Conservation (phyloP, 1,140 invertebrate genomes). For the Drosophila funebris region DNA sequence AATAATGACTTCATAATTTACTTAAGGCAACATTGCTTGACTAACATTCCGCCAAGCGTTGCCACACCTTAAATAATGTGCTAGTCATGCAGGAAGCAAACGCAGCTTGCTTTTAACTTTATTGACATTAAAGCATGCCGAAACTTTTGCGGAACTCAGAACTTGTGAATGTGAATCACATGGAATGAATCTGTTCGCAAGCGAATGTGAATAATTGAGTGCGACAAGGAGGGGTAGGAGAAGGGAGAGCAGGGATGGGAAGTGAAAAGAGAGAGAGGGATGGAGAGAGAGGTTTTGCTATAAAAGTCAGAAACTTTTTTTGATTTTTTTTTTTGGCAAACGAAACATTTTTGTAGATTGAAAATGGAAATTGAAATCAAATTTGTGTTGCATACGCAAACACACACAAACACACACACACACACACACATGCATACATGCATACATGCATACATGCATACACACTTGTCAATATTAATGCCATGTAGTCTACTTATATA, state of each 20-base stretch:
- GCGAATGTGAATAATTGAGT: conserved; percentile 35
- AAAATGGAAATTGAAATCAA: conserved; percentile 35
- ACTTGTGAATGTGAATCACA: conserved; percentile 8
- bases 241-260: not conserved
- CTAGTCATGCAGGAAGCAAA: not conserved
- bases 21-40: not conserved
- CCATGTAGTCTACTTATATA: conserved; percentile 4
- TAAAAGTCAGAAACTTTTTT: conserved; percentile 18
- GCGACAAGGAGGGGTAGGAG: not conserved
- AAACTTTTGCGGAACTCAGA: conserved; percentile 5
- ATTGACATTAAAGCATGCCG: conserved; percentile 17
- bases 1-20: not conserved
- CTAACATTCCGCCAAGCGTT: not conserved
- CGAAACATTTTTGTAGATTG: conserved; percentile 16
- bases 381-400: conserved; percentile 18
- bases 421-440: not conserved
- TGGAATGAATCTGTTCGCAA: conserved; percentile 7
- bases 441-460: not conserved
- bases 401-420: not conserved
- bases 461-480: conserved; percentile 8
- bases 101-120: conserved; percentile 4
- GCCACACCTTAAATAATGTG: not conserved
- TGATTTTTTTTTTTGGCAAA: conserved; percentile 3
- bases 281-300: not conserved
- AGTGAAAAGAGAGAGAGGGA: not conserved